Evolutionary conservation across 2,888 invertebrate species (phyloP).

Genomic region (Brachyopa scutellaris): DNA sequence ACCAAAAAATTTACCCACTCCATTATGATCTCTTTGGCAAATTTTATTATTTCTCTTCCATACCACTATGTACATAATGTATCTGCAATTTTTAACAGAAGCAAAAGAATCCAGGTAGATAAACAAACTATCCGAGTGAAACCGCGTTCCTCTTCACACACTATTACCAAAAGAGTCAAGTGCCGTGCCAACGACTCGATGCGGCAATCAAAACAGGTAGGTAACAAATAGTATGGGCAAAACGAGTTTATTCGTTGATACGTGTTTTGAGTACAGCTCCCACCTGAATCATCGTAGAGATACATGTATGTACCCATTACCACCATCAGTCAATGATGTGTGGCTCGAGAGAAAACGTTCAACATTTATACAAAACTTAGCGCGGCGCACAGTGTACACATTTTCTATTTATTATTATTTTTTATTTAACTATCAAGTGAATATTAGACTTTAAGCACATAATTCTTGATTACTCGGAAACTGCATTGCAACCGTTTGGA

Average conservation of each 20-base stretch:
- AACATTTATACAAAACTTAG: background rate
- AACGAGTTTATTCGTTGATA: constrained; percentile 56
- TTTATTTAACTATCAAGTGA: no score
- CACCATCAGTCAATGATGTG: constrained; percentile 30
- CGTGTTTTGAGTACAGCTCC: constrained; percentile 31
- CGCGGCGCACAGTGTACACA: background rate
- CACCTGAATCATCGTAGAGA: constrained; percentile 35
- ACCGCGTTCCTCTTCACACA: constrained; percentile 24
- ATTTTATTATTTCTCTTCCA: no score
- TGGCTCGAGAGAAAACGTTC: constrained; percentile 30
- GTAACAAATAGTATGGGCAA: constrained; percentile 21
- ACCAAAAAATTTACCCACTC: no score
- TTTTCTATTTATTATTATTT: background rate
- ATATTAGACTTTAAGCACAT: no score
- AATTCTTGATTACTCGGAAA: no score
- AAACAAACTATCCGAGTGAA: constrained; percentile 15
- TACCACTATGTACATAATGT: no score
- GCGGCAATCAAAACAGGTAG: constrained; percentile 55
- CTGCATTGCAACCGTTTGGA: background rate
- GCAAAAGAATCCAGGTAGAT: constrained; percentile 7
- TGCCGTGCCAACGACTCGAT: constrained; percentile 22
- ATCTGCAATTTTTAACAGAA: no score
- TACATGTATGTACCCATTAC: constrained; percentile 5
- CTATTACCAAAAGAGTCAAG: constrained; percentile 36
- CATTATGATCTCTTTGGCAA: no score